These are phyloP conservation scores for Takifugu rubripes DNA, from an alignment of 2,797 vertebrate species.

Conservation along the genomic window DNA sequence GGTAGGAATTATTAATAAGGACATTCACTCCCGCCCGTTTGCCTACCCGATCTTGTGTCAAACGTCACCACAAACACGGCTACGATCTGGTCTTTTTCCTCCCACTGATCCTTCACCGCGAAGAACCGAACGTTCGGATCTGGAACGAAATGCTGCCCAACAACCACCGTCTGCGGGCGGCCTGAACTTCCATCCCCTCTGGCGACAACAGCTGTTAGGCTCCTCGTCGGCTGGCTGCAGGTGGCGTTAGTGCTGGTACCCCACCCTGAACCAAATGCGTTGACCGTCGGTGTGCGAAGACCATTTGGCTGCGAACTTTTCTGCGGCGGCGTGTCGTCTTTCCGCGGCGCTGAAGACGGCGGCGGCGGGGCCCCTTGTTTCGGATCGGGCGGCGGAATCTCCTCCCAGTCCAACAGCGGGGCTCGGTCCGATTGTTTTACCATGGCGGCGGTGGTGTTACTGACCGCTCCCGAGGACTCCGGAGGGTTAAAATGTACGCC, in stretches of 20 bases:
- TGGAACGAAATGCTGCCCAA: constrained; percentile 46
- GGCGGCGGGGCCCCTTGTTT: constrained; percentile 60
- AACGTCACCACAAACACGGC: constrained; percentile 96
- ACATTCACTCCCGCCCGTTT: too few relatives aligned
- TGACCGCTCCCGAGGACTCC: constrained; percentile 17
- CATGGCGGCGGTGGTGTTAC: constrained; percentile 59
- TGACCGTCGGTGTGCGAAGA: constrained; percentile 31
- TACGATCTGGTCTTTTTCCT: constrained; percentile 92
- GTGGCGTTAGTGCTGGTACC: constrained; percentile 24
- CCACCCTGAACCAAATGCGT: constrained; percentile 48
- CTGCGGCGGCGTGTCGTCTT: constrained; percentile 41
- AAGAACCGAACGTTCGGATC: constrained; percentile 53
- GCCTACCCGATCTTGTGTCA: constrained; percentile 92
- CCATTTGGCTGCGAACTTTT: constrained; percentile 58
- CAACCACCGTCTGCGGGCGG: constrained; percentile 42
- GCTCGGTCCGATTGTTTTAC: constrained; percentile 90
- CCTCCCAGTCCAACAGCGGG: constrained; percentile 92
- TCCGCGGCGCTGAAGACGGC: constrained; percentile 23
- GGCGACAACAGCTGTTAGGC: constrained; percentile 57
- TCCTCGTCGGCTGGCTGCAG: constrained; percentile 35
- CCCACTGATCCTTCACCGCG: constrained; percentile 76
- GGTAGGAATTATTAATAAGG: too few relatives aligned
- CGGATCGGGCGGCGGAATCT: constrained; percentile 80
- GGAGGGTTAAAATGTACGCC: constrained; percentile 11
- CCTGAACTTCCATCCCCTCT: constrained; percentile 55